Conservation (phyloP, 2,888 invertebrate species). For the Tineola bisselliella region DNA sequence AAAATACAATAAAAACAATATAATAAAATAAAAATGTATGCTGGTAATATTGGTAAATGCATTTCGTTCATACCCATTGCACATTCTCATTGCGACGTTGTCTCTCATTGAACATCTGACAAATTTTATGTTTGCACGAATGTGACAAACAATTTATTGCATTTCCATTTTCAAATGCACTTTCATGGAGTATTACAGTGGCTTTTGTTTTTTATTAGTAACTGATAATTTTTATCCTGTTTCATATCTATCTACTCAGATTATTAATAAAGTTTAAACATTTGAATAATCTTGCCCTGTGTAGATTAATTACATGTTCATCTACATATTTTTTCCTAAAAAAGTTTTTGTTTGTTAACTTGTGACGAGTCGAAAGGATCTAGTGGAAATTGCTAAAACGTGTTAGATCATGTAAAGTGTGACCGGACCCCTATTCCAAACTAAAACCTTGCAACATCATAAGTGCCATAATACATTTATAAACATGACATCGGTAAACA, state of each 20-base stretch:
- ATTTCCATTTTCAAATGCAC: background rate
- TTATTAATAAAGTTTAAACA: no score
- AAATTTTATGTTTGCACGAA: constrained; percentile 1
- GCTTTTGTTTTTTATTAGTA: no score
- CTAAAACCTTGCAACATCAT: background rate
- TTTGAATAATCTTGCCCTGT: no score
- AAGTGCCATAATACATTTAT: background rate
- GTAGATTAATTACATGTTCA: no score
- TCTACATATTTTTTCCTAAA: no score
- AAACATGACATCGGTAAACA: constrained; percentile 3
- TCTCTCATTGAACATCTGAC: constrained; percentile 7
- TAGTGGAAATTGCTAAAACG: background rate
- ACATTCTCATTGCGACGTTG: background rate
- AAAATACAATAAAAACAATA: no score
- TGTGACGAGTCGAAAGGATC: background rate
- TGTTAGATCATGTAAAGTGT: background rate
- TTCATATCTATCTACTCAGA: no score
- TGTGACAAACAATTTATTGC: constrained; percentile 10
- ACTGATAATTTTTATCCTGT: no score
- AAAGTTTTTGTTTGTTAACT: no score
- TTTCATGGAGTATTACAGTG: background rate
- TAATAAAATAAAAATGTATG: no score
- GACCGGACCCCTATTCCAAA: background rate
- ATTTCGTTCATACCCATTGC: background rate
- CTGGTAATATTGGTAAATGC: background rate